Base-by-base conservation (phyloP, 2,888 invertebrate genomes). In the Phortica magna region DNA sequence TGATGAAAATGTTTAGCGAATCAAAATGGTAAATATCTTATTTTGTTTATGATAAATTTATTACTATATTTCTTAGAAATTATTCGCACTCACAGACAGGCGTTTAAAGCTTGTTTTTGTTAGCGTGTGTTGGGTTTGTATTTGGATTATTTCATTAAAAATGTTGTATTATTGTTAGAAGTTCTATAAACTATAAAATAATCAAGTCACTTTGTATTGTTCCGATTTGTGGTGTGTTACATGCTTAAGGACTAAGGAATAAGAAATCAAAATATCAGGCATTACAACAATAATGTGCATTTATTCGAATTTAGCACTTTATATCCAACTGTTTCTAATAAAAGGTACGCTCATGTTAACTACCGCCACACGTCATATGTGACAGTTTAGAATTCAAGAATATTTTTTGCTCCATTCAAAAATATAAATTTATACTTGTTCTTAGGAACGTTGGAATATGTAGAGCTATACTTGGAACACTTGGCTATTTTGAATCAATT, bases 61-160 rank as follows among this genome's bases (percentile, higher is more conserved):
- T 31, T 31, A 31, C 31, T 31, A 31, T 31, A 31, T 31, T 31
- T 31, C 5, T 31, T 31, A 31, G 31, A 31, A 31, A 31, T 31
- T 71, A 55, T 71, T 71, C 78, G 80, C 85, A 82, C 88, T 83
- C 84, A 84, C 83, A 84, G 86, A 82, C 84, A 85, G 88, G 80
- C 83, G 83, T 80, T 80, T 74, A 80, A 79, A 83, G 83, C 79
- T 81, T 79, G 80, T 72, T 80, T 79, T 71, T 76, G 43, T 65
- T 76, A 71, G 74, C 43, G 65, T 68, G 43, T 61, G 68, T n/a
- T 14, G 39, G 43, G 9, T 70, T 68, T 74, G 57, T 55, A 41
- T 74, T 31, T 65, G 48, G 53, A 14, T 65, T 67, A 42, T 74
- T 65, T 75, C 19, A 75, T 53, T 65, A 71, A 59, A 73, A 41